Conservation (phyloP, 2,888 invertebrate species). For the Ophraella communa region DNA sequence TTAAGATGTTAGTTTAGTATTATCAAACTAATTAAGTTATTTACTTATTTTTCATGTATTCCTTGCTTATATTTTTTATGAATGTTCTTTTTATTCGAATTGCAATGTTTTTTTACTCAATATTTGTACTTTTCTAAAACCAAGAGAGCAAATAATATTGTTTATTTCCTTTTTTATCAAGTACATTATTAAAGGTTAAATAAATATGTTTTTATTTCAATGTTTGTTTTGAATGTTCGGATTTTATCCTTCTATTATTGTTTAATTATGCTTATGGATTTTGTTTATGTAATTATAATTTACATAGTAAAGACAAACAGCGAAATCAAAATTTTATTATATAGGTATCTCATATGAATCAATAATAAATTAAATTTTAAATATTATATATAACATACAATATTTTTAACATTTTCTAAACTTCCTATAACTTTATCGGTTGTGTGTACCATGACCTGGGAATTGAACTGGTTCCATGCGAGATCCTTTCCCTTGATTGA, state of each 20-base stretch:
- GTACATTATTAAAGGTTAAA: constrained; percentile 29
- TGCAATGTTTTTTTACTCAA: not conserved
- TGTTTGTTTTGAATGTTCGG: constrained; percentile 21
- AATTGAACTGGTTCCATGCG: not conserved
- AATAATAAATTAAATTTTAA: too few relatives aligned
- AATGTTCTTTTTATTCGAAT: too few relatives aligned
- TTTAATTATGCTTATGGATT: constrained; percentile 26
- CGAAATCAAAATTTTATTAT: too few relatives aligned
- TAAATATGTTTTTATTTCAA: too few relatives aligned
- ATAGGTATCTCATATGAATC: too few relatives aligned
- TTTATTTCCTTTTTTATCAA: constrained; percentile 22
- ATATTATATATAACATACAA: not conserved
- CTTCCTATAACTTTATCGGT: not conserved
- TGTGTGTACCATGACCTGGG: constrained; percentile 1
- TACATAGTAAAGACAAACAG: too few relatives aligned
- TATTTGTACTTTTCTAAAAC: not conserved
- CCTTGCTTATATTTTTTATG: too few relatives aligned
- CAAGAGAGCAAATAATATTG: not conserved
- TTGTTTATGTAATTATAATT: constrained; percentile 24
- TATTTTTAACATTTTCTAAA: not conserved
- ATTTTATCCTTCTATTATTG: constrained; percentile 31
- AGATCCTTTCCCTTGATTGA: constrained; percentile 9
- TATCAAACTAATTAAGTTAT: too few relatives aligned
- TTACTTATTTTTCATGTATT: too few relatives aligned
- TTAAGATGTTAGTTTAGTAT: too few relatives aligned